These are phyloP conservation scores for Collichthys lucidus DNA, from an alignment of 2,113 vertebrate genomes.

Conservation along the genomic window DNA sequence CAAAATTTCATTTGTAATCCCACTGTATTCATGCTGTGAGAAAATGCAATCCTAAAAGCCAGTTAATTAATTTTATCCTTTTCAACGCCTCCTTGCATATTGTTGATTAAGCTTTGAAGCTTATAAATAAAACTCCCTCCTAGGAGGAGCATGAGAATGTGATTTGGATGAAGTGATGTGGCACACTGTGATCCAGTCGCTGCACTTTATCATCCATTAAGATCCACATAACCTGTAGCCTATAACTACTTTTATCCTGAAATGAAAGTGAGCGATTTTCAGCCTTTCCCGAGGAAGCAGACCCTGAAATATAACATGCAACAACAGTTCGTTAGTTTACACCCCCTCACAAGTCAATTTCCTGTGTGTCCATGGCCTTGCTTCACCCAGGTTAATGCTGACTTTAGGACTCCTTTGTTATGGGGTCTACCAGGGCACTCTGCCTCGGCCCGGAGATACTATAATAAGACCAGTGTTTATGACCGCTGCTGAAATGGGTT, in stretches of 20 bases:
- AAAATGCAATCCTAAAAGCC: constrained; percentile 71
- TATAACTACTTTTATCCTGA: constrained; percentile 54
- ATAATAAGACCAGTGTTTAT: constrained; percentile 79
- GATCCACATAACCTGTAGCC: constrained; percentile 49
- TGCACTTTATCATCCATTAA: constrained; percentile 69
- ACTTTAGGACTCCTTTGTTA: constrained; percentile 71
- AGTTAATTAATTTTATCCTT: constrained; percentile 70
- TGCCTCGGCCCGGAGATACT: constrained; percentile 64
- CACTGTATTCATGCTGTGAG: constrained; percentile 58
- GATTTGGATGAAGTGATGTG: constrained; percentile 71
- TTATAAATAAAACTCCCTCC: constrained; percentile 74
- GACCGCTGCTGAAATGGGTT: constrained; percentile 75
- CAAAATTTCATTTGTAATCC: constrained; percentile 49
- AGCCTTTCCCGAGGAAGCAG: constrained; percentile 33
- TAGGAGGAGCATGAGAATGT: constrained; percentile 52
- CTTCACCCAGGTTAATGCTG: constrained; percentile 66
- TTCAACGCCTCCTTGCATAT: constrained; percentile 68
- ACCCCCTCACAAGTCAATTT: constrained; percentile 49
- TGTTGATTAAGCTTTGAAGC: constrained; percentile 71
- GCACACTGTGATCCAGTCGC: constrained; percentile 60
- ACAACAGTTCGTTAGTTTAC: constrained; percentile 59
- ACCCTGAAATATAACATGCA: constrained; percentile 46
- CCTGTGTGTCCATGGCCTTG: constrained; percentile 57
- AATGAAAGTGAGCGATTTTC: constrained; percentile 52
- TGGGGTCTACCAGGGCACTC: constrained; percentile 43